Evolutionary conservation across 2,888 invertebrate species (phyloP).

Genomic region (Podabrus alpinus): DNA sequence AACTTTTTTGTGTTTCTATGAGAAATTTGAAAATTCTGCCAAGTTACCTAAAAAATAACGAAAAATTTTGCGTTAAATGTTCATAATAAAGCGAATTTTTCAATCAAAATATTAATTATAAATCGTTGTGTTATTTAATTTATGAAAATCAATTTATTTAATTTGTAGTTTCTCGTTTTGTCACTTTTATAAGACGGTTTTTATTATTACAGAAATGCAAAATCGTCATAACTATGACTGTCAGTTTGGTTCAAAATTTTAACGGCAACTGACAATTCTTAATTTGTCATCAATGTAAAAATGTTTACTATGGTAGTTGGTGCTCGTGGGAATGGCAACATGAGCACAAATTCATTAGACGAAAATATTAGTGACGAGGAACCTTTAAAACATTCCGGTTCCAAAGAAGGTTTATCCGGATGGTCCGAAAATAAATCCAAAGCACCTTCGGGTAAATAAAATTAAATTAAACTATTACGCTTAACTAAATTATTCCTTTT

Average conservation of each 20-base stretch:
- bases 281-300: conserved; percentile 25
- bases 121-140: not conserved
- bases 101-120: too few relatives aligned
- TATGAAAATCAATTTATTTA: not conserved
- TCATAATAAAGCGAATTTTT: not conserved
- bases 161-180: not conserved
- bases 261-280: conserved; percentile 29
- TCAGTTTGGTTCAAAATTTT: conserved; percentile 33
- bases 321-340: conserved; percentile 23
- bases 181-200: not conserved
- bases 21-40: not conserved
- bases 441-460: not conserved
- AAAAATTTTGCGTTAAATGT: not conserved
- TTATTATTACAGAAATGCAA: not conserved
- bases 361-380: not conserved
- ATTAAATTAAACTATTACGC: not conserved
- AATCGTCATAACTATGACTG: conserved; percentile 6
- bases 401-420: not conserved
- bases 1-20: not conserved
- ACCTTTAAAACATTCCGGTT: not conserved
- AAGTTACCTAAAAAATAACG: not conserved
- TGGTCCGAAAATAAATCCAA: not conserved
- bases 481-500: not conserved
- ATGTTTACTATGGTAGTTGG: conserved; percentile 39
- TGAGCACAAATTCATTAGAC: not conserved